Percentiles rank a stretch among this genome's conserved stretches.
Evolutionary conservation across 2,888 invertebrate genomes (phyloP).

Genomic region (Neoscelio sp.): DNA sequence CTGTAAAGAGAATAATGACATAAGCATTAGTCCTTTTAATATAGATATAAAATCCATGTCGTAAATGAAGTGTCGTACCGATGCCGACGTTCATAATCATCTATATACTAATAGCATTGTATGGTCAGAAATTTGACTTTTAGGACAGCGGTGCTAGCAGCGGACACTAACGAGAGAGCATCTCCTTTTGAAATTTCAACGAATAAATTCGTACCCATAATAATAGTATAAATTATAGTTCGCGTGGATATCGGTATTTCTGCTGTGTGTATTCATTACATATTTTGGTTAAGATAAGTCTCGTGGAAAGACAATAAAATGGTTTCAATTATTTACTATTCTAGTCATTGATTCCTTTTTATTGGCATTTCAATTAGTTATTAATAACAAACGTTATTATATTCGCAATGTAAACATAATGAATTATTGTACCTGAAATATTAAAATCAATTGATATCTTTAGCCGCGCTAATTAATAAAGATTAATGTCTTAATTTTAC

Average conservation of each 20-base stretch:
- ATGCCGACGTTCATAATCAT: slow-evolving; percentile 5
- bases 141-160: not conserved
- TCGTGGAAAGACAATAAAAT: slow-evolving; percentile 9
- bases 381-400: too few species aligned
- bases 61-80: slow-evolving; percentile 7
- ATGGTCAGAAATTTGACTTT: slow-evolving; percentile 10
- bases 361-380: too few species aligned
- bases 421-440: too few species aligned
- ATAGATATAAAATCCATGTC: slow-evolving; percentile 12
- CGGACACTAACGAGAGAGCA: not conserved
- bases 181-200: not conserved
- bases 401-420: too few species aligned
- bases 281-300: slow-evolving; percentile 9
- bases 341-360: too few species aligned
- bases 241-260: slow-evolving; percentile 3
- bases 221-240: not conserved
- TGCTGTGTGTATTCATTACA: not conserved
- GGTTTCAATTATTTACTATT: slow-evolving; percentile 9
- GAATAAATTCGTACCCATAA: too few species aligned
- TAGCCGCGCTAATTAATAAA: too few species aligned
- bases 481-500: too few species aligned
- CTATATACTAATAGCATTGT: slow-evolving; percentile 1
- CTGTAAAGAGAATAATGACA: slow-evolving; percentile 16
- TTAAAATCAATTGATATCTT: too few species aligned
- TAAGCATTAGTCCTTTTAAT: slow-evolving; percentile 3